Percentiles rank a stretch among this genome's conserved stretches.
phyloP scores from a whole-genome alignment of 2,113 vertebrate genomes.

The Cardinalis cardinalis region DNA sequence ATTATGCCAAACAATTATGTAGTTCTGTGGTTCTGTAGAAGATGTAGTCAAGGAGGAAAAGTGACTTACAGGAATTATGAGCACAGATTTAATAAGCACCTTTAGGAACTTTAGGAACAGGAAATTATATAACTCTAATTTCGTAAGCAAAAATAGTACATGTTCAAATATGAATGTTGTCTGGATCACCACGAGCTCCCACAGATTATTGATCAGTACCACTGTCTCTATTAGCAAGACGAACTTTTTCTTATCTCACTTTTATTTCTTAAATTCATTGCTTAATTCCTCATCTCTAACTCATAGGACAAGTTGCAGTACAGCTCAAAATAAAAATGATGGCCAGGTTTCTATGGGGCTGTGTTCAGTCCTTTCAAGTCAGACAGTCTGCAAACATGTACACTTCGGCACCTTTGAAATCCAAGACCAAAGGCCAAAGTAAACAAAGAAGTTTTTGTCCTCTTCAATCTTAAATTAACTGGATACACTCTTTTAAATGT shows the following conservation, averaged over 20 bases:
- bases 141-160: not conserved
- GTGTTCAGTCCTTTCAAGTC: not conserved
- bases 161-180: not conserved
- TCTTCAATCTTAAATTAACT: not conserved
- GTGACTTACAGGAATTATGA: not conserved
- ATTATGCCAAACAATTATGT: not conserved
- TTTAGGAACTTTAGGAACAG: not conserved
- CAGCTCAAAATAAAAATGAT: not conserved
- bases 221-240: not conserved
- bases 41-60: not conserved
- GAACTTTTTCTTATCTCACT: not conserved
- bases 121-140: not conserved
- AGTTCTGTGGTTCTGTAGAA: not conserved
- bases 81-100: not conserved
- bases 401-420: slow-evolving; percentile 12
- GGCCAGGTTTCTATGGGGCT: not conserved
- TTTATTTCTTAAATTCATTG: not conserved
- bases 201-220: not conserved
- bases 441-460: not conserved
- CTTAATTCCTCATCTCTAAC: not conserved
- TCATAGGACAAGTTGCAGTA: not conserved
- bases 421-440: not conserved
- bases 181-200: not conserved
- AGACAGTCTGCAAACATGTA: not conserved
- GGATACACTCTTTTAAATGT: not conserved